Evolutionary conservation across 2,888 invertebrate genomes (phyloP).

Genomic region (Perizoma flavofasciatum): DNA sequence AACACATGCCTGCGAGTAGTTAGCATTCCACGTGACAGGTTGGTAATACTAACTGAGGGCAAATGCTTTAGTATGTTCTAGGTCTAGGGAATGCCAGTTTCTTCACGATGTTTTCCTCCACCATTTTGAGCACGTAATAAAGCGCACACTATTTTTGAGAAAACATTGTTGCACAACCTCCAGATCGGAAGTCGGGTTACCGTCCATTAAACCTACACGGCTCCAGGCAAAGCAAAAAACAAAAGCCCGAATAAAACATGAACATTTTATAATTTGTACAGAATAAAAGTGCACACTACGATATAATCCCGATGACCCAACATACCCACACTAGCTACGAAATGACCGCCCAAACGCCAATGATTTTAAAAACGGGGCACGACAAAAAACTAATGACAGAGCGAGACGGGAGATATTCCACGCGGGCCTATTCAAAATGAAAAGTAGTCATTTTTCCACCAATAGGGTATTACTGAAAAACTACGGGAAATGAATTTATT

Average conservation of each 20-base stretch:
- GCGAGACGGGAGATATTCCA: conserved; percentile 62
- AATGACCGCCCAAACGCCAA: conserved; percentile 36
- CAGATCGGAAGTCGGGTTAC: too few relatives aligned
- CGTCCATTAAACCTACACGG: neutral
- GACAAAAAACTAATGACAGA: conserved; percentile 59
- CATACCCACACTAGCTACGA: conserved; percentile 13
- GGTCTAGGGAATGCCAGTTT: too few relatives aligned
- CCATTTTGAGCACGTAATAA: too few relatives aligned
- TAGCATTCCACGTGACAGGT: too few relatives aligned
- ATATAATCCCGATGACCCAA: conserved; percentile 22
- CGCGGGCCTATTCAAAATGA: conserved; percentile 64
- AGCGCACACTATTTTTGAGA: too few relatives aligned
- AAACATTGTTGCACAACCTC: too few relatives aligned
- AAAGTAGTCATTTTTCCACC: conserved; percentile 81
- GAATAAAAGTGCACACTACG: conserved; percentile 13
- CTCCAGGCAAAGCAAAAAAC: conserved; percentile 19
- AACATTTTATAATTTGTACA: conserved; percentile 30
- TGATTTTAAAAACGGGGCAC: conserved; percentile 45
- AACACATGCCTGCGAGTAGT: too few relatives aligned
- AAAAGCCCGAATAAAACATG: conserved; percentile 24
- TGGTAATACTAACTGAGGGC: too few relatives aligned
- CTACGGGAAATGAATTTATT: conserved; percentile 81
- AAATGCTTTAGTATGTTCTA: too few relatives aligned
- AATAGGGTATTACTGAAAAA: conserved; percentile 82
- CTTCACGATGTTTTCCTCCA: too few relatives aligned